Evolutionary conservation across 2,888 invertebrate species (phyloP).

Genomic region (Pachydiplax longipennis): DNA sequence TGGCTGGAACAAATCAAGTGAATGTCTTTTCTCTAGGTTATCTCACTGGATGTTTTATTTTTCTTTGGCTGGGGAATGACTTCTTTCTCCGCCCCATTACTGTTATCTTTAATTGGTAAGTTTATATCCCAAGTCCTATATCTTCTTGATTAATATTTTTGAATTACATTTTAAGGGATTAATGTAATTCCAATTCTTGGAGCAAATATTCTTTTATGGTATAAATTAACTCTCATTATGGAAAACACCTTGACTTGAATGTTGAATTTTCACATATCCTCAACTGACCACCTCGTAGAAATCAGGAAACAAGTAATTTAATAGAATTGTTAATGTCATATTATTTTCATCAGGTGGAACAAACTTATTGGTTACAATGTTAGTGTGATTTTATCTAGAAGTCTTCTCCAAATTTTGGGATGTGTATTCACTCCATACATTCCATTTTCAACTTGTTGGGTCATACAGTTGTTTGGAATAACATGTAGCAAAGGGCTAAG

Average conservation of each 20-base stretch:
- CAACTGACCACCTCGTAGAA: no score
- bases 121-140: background rate
- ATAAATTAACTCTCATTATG: background rate
- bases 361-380: conserved; percentile 86
- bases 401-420: conserved; percentile 87
- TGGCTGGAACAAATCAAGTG: conserved; percentile 93
- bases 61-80: conserved; percentile 98
- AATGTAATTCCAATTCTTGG: background rate
- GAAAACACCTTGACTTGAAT: no score
- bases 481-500: conserved; percentile 83
- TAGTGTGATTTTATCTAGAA: conserved; percentile 85
- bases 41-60: conserved; percentile 92
- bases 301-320: background rate
- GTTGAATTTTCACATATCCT: no score
- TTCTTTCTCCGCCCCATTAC: conserved; percentile 89
- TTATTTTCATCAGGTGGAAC: conserved; percentile 59
- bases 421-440: conserved; percentile 79
- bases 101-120: conserved; percentile 79
- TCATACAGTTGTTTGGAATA: conserved; percentile 88
- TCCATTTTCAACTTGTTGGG: conserved; percentile 66
- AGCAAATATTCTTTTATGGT: background rate
- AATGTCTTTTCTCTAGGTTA: conserved; percentile 96
- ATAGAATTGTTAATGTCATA: background rate
- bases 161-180: background rate
- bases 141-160: background rate